phyloP scores from a whole-genome alignment of 2,797 vertebrate genomes.

The Melanotaenia trifasciata region DNA sequence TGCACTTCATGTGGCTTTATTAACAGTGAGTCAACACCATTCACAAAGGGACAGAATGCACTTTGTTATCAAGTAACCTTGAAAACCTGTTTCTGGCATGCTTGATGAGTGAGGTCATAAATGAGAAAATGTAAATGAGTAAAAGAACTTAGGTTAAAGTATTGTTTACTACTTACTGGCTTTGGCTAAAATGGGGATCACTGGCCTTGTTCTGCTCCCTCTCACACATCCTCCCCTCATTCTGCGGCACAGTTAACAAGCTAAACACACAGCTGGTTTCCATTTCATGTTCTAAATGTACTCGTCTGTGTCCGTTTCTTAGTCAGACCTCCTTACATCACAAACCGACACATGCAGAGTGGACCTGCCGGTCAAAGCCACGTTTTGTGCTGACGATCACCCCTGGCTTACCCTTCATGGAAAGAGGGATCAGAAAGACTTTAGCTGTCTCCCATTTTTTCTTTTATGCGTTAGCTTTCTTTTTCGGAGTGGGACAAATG shows the following conservation, averaged over 20 bases:
- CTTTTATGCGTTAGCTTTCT: slow-evolving; percentile 78
- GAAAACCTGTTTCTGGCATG: slow-evolving; percentile 22
- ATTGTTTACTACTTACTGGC: slow-evolving; percentile 22
- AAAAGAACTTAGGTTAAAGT: neutral
- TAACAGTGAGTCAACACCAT: slow-evolving; percentile 44
- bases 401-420: slow-evolving; percentile 82
- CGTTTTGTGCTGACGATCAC: slow-evolving; percentile 83
- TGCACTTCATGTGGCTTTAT: slow-evolving; percentile 18
- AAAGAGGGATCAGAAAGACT: slow-evolving; percentile 84
- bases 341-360: slow-evolving; percentile 45
- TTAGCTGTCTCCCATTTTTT: slow-evolving; percentile 77
- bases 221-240: neutral
- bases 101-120: slow-evolving; percentile 43
- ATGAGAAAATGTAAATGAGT: slow-evolving; percentile 16
- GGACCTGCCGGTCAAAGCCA: slow-evolving; percentile 67
- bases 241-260: slow-evolving; percentile 24
- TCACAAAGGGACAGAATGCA: slow-evolving; percentile 25
- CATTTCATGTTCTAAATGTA: neutral
- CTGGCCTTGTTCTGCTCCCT: neutral
- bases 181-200: slow-evolving; percentile 6
- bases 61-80: slow-evolving; percentile 38
- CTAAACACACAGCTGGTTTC: slow-evolving; percentile 37
- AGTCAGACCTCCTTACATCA: slow-evolving; percentile 28
- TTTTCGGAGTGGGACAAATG: slow-evolving; percentile 77
- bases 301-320: slow-evolving; percentile 13